These are phyloP conservation scores for Phoenoteleia sp. DNA, from an alignment of 2,888 invertebrate species.

Conservation along the genomic window DNA sequence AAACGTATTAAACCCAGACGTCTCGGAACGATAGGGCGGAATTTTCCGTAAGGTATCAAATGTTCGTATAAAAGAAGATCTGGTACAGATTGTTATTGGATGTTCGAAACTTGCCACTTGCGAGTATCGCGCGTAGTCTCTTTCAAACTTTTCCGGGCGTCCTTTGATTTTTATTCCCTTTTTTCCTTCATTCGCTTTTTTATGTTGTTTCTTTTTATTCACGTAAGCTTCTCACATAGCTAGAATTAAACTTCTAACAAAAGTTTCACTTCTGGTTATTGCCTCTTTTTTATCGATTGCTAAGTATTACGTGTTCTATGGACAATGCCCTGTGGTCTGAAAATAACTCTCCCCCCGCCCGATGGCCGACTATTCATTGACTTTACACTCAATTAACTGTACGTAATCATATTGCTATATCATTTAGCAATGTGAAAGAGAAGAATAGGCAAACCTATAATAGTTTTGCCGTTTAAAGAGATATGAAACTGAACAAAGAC, in stretches of 20 bases:
- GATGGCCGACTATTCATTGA: constrained; percentile 57
- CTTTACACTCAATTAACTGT: constrained; percentile 65
- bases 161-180: constrained; percentile 77
- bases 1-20: constrained; percentile 35
- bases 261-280: constrained; percentile 66
- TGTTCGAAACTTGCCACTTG: constrained; percentile 85
- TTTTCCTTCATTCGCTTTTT: constrained; percentile 41
- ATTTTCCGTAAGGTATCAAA: constrained; percentile 58
- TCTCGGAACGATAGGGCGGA: constrained; percentile 2
- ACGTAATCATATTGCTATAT: constrained; percentile 37
- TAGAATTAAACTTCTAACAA: constrained; percentile 63
- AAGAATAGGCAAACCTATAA: background rate
- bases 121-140: constrained; percentile 79
- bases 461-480: background rate
- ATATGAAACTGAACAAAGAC: background rate
- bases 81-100: constrained; percentile 81
- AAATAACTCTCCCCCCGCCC: no score
- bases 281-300: constrained; percentile 67
- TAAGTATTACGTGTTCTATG: constrained; percentile 66
- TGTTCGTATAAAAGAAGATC: constrained; percentile 61
- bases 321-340: constrained; percentile 55
- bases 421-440: constrained; percentile 17
- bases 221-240: constrained; percentile 66
- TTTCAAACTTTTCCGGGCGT: constrained; percentile 78
- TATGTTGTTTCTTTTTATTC: constrained; percentile 61